A percentile compares a stretch with the other conserved stretches of the same genome.
phyloP scores from a whole-genome alignment of 2,888 invertebrate species.

The Leptopilina syphax region DNA sequence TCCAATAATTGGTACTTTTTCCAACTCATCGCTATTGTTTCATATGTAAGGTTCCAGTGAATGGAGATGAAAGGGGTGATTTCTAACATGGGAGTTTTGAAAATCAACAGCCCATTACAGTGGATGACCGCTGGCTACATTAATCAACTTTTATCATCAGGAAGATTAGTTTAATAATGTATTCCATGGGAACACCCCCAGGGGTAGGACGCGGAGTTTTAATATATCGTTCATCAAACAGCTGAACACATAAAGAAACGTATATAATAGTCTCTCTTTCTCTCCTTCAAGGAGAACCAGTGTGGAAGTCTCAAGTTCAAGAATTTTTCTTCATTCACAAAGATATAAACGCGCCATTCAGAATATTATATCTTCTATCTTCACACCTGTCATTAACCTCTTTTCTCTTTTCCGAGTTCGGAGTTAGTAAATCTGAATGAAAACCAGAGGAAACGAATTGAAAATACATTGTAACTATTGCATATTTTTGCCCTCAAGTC shows the following conservation, averaged over 20 bases:
- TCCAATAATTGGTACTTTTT: too few relatives aligned
- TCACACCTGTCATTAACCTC: too few relatives aligned
- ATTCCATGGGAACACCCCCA: constrained; percentile 30
- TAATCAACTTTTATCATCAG: constrained; percentile 34
- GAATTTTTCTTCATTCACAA: constrained; percentile 31
- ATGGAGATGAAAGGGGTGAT: too few relatives aligned
- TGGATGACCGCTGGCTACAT: constrained; percentile 15
- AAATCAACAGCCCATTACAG: constrained; percentile 20
- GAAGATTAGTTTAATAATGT: constrained; percentile 33
- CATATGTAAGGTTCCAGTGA: too few relatives aligned
- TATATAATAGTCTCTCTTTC: background rate
- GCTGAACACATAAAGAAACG: constrained; percentile 5
- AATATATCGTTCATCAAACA: constrained; percentile 34
- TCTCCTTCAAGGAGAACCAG: constrained; percentile 13
- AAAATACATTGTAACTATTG: too few relatives aligned
- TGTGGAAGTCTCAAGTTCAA: constrained; percentile 18
- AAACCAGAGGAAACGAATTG: too few relatives aligned
- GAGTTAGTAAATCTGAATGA: too few relatives aligned
- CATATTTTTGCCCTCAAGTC: too few relatives aligned
- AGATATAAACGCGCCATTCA: too few relatives aligned
- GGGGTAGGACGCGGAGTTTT: background rate
- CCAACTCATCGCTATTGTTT: too few relatives aligned
- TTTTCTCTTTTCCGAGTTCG: too few relatives aligned
- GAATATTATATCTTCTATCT: too few relatives aligned
- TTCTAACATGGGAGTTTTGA: background rate